Percentiles rank a stretch among this genome's conserved stretches.
phyloP scores from a whole-genome alignment of 2,113 vertebrate genomes.

The Falcunculus frontatus region DNA sequence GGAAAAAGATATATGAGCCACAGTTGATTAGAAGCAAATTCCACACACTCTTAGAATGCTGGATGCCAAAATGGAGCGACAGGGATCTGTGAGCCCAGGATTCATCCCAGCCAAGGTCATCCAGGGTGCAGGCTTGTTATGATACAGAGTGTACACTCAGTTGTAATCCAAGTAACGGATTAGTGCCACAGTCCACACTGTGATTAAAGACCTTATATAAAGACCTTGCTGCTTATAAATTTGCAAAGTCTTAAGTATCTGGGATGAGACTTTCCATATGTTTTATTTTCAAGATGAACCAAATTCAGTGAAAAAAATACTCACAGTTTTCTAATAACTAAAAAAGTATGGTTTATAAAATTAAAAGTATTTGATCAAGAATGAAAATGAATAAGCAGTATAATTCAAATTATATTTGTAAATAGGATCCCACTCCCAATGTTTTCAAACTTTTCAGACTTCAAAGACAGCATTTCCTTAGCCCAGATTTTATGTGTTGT shows the following conservation, averaged over 20 bases:
- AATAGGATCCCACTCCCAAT: neutral
- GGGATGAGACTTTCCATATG: neutral
- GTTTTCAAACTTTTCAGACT: neutral
- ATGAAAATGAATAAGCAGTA: neutral
- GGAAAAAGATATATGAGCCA: neutral
- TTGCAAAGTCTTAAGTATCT: neutral
- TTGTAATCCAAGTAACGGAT: neutral
- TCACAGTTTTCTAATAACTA: neutral
- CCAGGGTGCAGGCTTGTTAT: neutral
- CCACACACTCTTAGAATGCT: neutral
- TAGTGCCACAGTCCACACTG: neutral
- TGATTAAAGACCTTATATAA: slow-evolving; percentile 5
- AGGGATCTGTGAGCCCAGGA: neutral
- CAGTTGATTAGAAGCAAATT: neutral
- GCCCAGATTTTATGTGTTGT: neutral
- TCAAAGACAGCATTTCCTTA: neutral
- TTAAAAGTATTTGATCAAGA: neutral
- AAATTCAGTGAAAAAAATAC: neutral
- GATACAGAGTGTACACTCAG: neutral
- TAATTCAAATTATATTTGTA: neutral
- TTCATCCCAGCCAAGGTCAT: neutral
- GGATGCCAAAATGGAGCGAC: neutral
- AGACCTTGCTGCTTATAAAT: neutral
- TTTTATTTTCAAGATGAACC: neutral
- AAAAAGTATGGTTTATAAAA: neutral